These are phyloP conservation scores for Enteromius viviparus DNA, from an alignment of 2,797 vertebrate species.

Conservation along the genomic window DNA sequence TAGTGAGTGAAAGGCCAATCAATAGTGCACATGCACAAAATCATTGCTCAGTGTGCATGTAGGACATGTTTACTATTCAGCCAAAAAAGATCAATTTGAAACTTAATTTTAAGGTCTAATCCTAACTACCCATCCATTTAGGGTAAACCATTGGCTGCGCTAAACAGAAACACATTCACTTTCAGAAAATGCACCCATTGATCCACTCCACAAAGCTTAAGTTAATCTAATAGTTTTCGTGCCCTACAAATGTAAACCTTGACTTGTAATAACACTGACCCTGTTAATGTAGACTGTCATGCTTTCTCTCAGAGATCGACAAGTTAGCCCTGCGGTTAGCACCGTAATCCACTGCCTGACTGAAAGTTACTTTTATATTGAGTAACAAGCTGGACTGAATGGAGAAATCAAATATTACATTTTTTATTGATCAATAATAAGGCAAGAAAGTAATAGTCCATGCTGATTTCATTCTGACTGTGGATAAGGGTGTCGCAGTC, in stretches of 20 bases:
- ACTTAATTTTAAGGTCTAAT: neutral
- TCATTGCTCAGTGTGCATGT: slow-evolving; percentile 30
- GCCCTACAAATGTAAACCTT: neutral
- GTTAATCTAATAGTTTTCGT: neutral
- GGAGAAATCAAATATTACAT: no score
- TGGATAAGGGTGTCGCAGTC: neutral
- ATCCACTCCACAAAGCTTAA: neutral
- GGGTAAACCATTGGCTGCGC: neutral
- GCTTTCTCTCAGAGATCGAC: neutral
- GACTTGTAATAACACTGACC: neutral
- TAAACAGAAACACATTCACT: neutral
- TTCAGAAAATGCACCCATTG: neutral
- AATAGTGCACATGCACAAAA: slow-evolving; percentile 38
- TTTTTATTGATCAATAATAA: neutral
- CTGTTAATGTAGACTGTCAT: neutral
- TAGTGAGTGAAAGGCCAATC: slow-evolving; percentile 38
- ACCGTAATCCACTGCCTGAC: neutral
- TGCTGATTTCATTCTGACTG: neutral
- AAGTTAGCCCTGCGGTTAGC: neutral
- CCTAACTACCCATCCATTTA: slow-evolving; percentile 4
- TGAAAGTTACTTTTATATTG: neutral
- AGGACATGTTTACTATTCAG: slow-evolving; percentile 31
- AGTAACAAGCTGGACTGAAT: neutral
- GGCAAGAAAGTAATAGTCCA: neutral
- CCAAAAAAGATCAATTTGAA: slow-evolving; percentile 29